These are phyloP conservation scores for Barypeithes pellucidus DNA, from an alignment of 2,888 invertebrate species.

Conservation along the genomic window DNA sequence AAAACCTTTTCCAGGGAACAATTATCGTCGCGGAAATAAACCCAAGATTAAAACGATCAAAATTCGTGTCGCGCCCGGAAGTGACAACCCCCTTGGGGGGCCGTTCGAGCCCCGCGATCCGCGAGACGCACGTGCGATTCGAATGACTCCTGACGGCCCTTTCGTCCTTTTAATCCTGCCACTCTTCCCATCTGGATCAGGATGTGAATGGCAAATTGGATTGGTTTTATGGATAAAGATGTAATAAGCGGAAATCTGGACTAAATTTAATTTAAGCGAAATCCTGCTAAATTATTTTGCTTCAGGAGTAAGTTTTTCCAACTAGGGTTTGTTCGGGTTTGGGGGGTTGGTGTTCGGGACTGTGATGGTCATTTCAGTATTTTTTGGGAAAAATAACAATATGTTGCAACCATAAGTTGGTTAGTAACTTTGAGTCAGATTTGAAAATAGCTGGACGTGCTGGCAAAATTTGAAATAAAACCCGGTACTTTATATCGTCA, in stretches of 20 bases:
- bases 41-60: constrained; percentile 50
- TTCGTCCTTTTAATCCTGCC: constrained; percentile 45
- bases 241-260: background rate
- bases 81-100: constrained; percentile 42
- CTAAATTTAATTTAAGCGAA: background rate
- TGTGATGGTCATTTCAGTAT: too few relatives aligned
- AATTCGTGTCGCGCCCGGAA: constrained; percentile 50
- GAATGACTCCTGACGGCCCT: constrained; percentile 46
- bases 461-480: too few relatives aligned
- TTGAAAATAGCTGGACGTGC: too few relatives aligned
- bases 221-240: constrained; percentile 6
- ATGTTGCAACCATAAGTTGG: too few relatives aligned
- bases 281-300: too few relatives aligned
- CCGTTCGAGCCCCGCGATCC: constrained; percentile 24
- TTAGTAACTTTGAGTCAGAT: too few relatives aligned
- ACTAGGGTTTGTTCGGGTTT: too few relatives aligned
- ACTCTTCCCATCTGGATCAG: constrained; percentile 27
- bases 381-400: too few relatives aligned
- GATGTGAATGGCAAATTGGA: constrained; percentile 44
- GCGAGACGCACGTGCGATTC: constrained; percentile 50
- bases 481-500: too few relatives aligned
- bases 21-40: constrained; percentile 50
- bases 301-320: too few relatives aligned
- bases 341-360: too few relatives aligned
- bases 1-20: constrained; percentile 40